phyloP scores from a whole-genome alignment of 2,113 vertebrate genomes.

The Ifrita kowaldi region DNA sequence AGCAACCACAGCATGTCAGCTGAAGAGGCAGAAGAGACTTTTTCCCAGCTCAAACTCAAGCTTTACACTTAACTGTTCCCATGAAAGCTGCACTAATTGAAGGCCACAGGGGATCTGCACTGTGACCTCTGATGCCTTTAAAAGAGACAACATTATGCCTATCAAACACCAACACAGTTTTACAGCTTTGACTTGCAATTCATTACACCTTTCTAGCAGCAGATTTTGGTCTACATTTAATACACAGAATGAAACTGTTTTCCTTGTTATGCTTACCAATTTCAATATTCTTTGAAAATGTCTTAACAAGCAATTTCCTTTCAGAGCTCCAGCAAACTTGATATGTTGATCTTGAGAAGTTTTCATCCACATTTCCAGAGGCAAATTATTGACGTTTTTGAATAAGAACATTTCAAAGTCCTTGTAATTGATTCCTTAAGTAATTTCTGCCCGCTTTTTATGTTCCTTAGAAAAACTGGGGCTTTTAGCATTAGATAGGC shows the following conservation, averaged over 20 bases:
- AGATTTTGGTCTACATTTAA: neutral
- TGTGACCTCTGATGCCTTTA: neutral
- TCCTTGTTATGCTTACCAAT: neutral
- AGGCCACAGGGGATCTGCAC: neutral
- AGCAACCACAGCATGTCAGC: accelerated
- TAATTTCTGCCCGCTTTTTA: neutral
- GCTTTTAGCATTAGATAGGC: neutral
- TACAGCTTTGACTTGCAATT: neutral
- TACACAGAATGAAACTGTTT: neutral
- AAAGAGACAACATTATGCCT: neutral
- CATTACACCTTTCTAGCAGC: neutral
- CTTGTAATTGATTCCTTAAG: neutral
- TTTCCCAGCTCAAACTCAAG: neutral
- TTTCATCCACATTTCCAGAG: neutral
- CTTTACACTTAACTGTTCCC: neutral
- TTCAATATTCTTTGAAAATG: neutral
- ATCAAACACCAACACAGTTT: neutral
- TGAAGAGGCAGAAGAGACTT: neutral
- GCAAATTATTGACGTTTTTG: neutral
- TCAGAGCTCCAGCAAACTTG: neutral
- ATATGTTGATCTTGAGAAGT: neutral
- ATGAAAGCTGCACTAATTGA: neutral
- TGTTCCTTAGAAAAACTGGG: neutral
- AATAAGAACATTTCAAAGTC: neutral
- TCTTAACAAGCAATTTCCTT: slow-evolving; percentile 16